Evolutionary conservation across 23 tunicate genomes (phyloP), one percentile per base, ranked within the genome.

Genomic region (Oikopleura dioica): DNA sequence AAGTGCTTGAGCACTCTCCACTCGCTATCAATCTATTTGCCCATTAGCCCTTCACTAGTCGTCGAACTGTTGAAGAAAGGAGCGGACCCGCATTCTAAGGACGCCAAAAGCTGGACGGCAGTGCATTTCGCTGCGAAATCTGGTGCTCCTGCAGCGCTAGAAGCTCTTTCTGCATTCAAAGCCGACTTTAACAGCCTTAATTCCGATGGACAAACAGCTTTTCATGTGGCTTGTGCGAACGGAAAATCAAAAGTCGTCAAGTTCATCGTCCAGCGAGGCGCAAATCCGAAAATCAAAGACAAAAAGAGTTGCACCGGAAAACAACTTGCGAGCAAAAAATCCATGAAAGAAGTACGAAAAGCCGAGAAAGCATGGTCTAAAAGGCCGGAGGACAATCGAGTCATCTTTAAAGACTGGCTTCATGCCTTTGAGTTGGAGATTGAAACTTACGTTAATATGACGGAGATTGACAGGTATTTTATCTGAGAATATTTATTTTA

Each of bases 321-420:
- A 44, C 16, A 9, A 44, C 55, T 44, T 44, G 9, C 55, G 35
- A 51, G 1, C 75, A 72, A 34, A 58, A 79, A 37, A 80, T 82
- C 21, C 82, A 83, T 63, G 37, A 75, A 36, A 86, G 83, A 80
- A 87, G 83, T 78, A 59, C 78, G n/a, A 36, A 69, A n/a, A 80
- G 75, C 44, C n/a, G 83, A 36, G 37, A 58, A 0, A 35, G 24
- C 23, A 80, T 87, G 95, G 59, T 68, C 35, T 78, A 78, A 75
- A 38, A 59, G 29, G 87, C 55, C 9, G 16, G 16, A 44, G 9
- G 55, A 9, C 16, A 44, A 44, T 44, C 9, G 16, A 44, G 55
- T 44, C 16, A 16, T 16, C 16, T 44, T 44, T 16, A 44, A 16
- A 44, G 55, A 44, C 16, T 44, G 55, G 55, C 55, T 44, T 9